Evolutionary conservation across 2,888 invertebrate species (phyloP).

Genomic region (Andricus quercusramuli): DNA sequence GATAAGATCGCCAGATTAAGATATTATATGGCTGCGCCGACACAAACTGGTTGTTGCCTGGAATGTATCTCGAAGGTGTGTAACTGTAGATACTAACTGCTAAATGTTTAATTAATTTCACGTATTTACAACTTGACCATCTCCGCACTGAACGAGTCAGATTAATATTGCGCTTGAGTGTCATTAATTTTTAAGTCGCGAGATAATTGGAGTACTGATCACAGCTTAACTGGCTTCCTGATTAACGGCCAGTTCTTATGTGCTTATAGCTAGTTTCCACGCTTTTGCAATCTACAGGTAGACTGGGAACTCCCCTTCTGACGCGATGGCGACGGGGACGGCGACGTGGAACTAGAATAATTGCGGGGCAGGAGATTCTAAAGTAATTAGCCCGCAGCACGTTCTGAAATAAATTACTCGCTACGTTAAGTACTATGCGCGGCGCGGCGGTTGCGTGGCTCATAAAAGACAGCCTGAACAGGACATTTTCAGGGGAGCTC

Average conservation of each 20-base stretch:
- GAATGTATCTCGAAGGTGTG: constrained; percentile 54
- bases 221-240: constrained; percentile 47
- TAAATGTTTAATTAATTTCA: constrained; percentile 66
- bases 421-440: constrained; percentile 23
- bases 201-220: constrained; percentile 49
- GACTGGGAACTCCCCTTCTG: background rate
- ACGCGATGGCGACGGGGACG: constrained; percentile 2
- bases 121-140: constrained; percentile 56
- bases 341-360: constrained; percentile 28
- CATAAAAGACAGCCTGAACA: background rate
- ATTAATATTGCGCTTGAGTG: constrained; percentile 41
- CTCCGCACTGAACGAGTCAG: constrained; percentile 13
- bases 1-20: constrained; percentile 72
- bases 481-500: constrained; percentile 24
- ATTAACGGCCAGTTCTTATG: constrained; percentile 49
- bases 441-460: constrained; percentile 8
- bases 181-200: constrained; percentile 54
- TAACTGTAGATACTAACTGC: constrained; percentile 60
- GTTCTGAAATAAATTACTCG: constrained; percentile 41
- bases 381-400: constrained; percentile 40
- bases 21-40: constrained; percentile 68
- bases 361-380: constrained; percentile 39
- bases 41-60: constrained; percentile 61
- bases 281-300: constrained; percentile 5
- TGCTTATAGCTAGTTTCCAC: constrained; percentile 10